Base-by-base conservation (phyloP, 2,888 invertebrate species). In the Tillus elongatus region DNA sequence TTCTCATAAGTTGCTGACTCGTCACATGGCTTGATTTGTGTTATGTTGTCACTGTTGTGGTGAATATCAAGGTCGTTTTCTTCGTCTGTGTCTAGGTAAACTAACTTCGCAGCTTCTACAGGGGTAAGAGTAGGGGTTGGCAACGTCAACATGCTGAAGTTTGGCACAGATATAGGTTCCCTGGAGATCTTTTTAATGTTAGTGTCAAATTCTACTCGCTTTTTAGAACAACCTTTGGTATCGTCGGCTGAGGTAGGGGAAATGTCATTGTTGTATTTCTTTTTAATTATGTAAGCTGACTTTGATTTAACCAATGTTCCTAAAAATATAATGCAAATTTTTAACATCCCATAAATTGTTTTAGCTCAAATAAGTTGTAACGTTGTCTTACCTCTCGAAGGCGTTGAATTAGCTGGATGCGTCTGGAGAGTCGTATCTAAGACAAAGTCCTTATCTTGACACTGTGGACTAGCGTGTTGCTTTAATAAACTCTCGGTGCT, bases 151-250 rank as follows among this genome's bases (percentile, higher is more conserved):
- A 54, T 42, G 37, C 75, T 75, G 57, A 82, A 82, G 60, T 83
- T 82, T 47, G 83, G 82, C 50, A 82, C 82, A 2, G 82, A 83
- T 32, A 79, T 73, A 1, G 79, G 81, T 51, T 82, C 82, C 35
- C 80, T 69, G 1, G 78, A 67, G 59, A 79, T 67, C 38, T 68
- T 61, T 27, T 54, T 52, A n/a, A 57, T 50, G 40, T 48, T 15
- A 24, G 32, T 54, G 41, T 62, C 64, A 44, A 63, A 62, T 37
- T 67, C 67, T 1, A 65, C 60, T 4, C 58, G 49, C 38, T 60
- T 60, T 34, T 56, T 54, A 8, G 24, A 19, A 8, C 6, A 8
- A 6, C n/a, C 24, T 3, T 47, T 43, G 1, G 45, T 39, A 2
- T 26, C 28, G 32, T 53, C 51, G 8, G 63, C 51, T 45, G 61